Evolutionary conservation across 2,797 vertebrate genomes (phyloP).

Genomic region (Micropoecilia bifurca): DNA sequence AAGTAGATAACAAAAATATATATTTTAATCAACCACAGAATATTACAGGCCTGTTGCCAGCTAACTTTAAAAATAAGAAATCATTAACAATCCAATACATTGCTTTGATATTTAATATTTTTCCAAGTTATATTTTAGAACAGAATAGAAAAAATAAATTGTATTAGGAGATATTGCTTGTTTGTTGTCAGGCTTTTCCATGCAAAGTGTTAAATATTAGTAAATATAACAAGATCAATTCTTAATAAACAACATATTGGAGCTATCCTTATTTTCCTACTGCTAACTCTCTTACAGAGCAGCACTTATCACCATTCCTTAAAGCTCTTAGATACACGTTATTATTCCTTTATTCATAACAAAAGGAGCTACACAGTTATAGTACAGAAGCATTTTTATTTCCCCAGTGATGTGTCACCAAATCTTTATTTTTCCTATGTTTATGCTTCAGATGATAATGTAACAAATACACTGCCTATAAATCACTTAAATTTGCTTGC

Average conservation of each 20-base stretch:
- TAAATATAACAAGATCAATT: not conserved
- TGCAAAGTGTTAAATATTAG: no score
- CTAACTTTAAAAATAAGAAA: conserved; percentile 13
- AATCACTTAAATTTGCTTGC: not conserved
- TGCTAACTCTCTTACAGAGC: not conserved
- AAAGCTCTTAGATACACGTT: not conserved
- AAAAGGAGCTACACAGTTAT: not conserved
- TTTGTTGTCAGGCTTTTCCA: no score
- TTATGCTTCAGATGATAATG: not conserved
- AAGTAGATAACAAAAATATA: conserved; percentile 4
- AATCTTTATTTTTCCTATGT: not conserved
- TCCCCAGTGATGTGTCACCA: not conserved
- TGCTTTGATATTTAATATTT: not conserved
- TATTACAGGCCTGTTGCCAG: conserved; percentile 7
- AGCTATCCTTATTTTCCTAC: not conserved
- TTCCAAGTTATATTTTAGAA: not conserved
- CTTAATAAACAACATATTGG: not conserved
- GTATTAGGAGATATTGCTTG: no score
- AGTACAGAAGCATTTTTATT: not conserved
- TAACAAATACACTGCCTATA: not conserved
- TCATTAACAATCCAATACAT: not conserved
- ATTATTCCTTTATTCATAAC: no score
- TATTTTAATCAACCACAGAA: conserved; percentile 27
- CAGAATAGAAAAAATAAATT: not conserved
- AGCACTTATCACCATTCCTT: not conserved